Evolutionary conservation across 2,797 vertebrate genomes (phyloP).

Genomic region (Peromyscus eremicus): DNA sequence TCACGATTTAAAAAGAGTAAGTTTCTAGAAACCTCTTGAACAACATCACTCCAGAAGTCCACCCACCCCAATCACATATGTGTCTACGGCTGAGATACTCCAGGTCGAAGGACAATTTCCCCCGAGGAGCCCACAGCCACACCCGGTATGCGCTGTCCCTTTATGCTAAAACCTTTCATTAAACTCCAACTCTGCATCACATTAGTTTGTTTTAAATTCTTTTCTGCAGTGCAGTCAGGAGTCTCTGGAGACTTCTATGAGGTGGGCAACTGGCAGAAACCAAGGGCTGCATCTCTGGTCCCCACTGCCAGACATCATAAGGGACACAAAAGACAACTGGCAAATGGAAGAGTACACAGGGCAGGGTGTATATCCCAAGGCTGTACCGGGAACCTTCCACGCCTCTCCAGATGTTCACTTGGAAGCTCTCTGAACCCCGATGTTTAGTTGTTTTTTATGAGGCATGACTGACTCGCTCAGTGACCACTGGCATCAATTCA

Average conservation of each 20-base stretch:
- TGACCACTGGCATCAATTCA: not conserved
- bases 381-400: not conserved
- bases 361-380: rapidly evolving
- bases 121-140: too few species aligned
- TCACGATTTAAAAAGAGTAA: not conserved
- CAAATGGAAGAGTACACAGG: not conserved
- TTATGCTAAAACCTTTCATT: not conserved
- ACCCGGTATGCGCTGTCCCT: too few species aligned
- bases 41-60: not conserved
- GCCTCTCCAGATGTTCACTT: not conserved
- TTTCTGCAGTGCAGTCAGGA: not conserved
- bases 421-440: not conserved
- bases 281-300: not conserved
- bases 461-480: not conserved
- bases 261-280: not conserved
- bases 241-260: not conserved
- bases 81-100: not conserved
- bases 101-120: not conserved
- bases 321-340: not conserved
- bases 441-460: not conserved
- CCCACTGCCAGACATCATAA: not conserved
- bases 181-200: not conserved
- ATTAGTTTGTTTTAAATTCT: not conserved
- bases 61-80: not conserved
- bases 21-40: not conserved